Evolutionary conservation across 2,797 vertebrate species (phyloP), one percentile per base, ranked within the genome.

Genomic region (Anisognathus igniventris): DNA sequence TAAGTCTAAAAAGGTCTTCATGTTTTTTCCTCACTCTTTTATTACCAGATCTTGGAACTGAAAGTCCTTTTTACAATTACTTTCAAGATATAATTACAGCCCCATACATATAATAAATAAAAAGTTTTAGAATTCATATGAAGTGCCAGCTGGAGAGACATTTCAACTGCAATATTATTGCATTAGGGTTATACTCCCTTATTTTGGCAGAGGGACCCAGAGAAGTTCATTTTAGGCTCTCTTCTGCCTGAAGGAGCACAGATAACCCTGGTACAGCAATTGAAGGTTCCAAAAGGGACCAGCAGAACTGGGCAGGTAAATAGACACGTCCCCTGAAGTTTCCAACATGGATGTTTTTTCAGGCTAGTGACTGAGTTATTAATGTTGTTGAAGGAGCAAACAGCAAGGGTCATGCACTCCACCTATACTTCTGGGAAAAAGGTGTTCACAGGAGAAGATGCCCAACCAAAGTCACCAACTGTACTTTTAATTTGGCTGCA

Each of bases 1-100:
- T 78, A 93, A 93, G 88, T 84, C 53, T 84, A 14, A 79, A 93
- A 92, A 88, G 44, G 27, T n/a, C 70, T 88, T 54, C 73, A 39
- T 86, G 50, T 25, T 83, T 91, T 92, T 91, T 61, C n/a, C 37
- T 89, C 35, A 22, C 7, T 81, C 62, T 44, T 92, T 88, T 88
- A 66, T 94, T 95, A 75, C n/a, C 23, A 73, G 62, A 61, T 66
- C 56, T 40, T 86, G 70, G 40, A 93, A 90, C 35, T 72, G 40
- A 93, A 94, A 90, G 19, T 33, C 35, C 33, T 77, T 80, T 40
- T 89, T 78, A 68, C 57, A 88, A 15, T 90, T 92, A 65, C 37
- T 78, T 86, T 75, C 64, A 78, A 80, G 33, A 45, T 65, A 45
- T 79, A 60, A 87, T 94, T 93, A 88, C 80, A 76, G 22, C 24